A percentile compares a stretch with the other conserved stretches of the same genome.
phyloP scores from a whole-genome alignment of 1,140 invertebrate species.

The Pogonomyrmex barbatus region DNA sequence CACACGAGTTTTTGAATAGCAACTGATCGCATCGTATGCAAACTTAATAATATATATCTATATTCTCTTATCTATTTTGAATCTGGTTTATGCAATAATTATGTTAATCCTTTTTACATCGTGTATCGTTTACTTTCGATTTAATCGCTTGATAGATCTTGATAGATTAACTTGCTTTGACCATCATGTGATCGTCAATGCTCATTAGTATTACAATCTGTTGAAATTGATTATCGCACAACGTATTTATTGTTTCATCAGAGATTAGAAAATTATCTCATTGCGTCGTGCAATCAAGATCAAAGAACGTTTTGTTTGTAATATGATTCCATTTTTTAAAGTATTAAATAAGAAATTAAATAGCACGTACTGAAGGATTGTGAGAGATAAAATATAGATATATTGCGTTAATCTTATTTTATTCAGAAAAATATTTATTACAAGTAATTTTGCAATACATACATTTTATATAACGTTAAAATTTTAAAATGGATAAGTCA shows the following conservation, averaged over 20 bases:
- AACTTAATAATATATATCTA: not conserved
- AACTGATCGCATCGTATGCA: not conserved
- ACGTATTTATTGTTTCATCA: not conserved
- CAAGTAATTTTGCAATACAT: not conserved
- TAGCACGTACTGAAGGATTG: not conserved
- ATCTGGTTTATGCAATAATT: slow-evolving; percentile 27
- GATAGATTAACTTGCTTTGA: slow-evolving; percentile 13
- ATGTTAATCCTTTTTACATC: not conserved
- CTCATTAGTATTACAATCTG: slow-evolving; percentile 6
- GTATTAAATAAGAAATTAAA: not conserved
- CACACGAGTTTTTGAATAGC: not conserved
- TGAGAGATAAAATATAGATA: not conserved
- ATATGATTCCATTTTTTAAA: not conserved
- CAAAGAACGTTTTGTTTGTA: not conserved
- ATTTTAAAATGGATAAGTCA: not conserved
- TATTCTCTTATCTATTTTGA: not conserved
- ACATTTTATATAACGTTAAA: not conserved
- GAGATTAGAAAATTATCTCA: slow-evolving; percentile 7
- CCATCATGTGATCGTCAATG: not conserved
- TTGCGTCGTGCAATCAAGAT: not conserved
- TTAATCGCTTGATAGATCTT: not conserved
- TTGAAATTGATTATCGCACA: slow-evolving; percentile 31
- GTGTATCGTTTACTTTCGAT: slow-evolving; percentile 5
- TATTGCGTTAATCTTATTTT: not conserved
- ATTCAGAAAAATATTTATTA: not conserved